These are phyloP conservation scores for Paradoxurus hermaphroditus DNA, from an alignment of 2,113 vertebrate genomes.

Conservation along the genomic window DNA sequence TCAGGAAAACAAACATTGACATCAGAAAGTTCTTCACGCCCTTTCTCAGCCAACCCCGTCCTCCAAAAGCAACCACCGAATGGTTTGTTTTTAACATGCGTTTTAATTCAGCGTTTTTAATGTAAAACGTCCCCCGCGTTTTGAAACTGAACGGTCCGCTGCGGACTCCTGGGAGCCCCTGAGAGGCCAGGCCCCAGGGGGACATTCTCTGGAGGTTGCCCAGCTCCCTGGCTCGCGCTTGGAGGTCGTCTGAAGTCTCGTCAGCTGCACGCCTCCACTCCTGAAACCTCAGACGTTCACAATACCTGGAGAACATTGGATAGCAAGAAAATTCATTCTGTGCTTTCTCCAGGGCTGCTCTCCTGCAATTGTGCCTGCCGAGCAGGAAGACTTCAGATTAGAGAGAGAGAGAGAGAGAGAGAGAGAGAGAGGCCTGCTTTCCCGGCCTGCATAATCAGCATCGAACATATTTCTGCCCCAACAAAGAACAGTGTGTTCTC, in stretches of 20 bases:
- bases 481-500: constrained; percentile 67
- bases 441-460: constrained; percentile 50
- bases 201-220: rapidly evolving
- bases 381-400: constrained; percentile 38
- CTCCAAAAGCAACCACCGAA: not conserved
- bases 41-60: not conserved
- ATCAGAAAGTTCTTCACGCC: not conserved
- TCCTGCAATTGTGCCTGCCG: not conserved
- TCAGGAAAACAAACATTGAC: not conserved
- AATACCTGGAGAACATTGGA: not conserved
- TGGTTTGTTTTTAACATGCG: not conserved
- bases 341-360: not conserved
- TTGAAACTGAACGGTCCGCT: not conserved
- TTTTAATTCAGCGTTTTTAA: not conserved
- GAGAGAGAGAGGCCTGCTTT: constrained; percentile 21
- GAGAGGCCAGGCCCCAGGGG: not conserved
- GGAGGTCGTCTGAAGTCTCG: not conserved
- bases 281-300: not conserved
- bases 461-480: constrained; percentile 43
- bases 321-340: not conserved
- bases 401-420: not conserved
- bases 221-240: not conserved
- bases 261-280: not conserved
- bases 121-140: not conserved
- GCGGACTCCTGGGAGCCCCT: not conserved